Evolutionary conservation across 2,888 invertebrate species (phyloP).

Genomic region (Chromoteleia sp.): DNA sequence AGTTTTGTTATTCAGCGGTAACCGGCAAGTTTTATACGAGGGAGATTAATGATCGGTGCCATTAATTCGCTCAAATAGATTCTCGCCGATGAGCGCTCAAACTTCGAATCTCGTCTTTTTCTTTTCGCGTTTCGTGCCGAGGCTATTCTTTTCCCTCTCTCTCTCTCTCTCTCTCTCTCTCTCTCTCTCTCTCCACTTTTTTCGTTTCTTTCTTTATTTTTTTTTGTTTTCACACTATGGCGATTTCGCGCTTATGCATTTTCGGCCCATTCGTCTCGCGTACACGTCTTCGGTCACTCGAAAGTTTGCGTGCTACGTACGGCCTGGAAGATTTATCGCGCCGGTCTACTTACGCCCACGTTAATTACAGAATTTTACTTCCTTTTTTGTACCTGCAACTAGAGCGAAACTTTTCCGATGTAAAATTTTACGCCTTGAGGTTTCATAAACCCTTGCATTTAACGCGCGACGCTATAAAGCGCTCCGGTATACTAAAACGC

Average conservation of each 20-base stretch:
- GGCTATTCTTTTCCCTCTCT: too few relatives aligned
- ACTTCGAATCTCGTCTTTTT: too few relatives aligned
- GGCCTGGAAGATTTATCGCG: slow-evolving; percentile 60
- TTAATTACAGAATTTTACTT: slow-evolving; percentile 60
- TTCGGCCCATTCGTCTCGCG: slow-evolving; percentile 18
- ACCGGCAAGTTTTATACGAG: slow-evolving; percentile 24
- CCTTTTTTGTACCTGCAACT: slow-evolving; percentile 58
- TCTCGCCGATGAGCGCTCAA: background rate
- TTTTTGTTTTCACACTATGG: too few relatives aligned
- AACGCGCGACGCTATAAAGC: slow-evolving; percentile 37
- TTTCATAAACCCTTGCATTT: slow-evolving; percentile 56
- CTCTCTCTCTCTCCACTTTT: background rate
- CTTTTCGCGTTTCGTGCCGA: too few relatives aligned
- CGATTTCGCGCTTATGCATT: slow-evolving; percentile 42
- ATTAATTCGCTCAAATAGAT: slow-evolving; percentile 19
- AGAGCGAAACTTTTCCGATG: slow-evolving; percentile 64
- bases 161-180: too few relatives aligned
- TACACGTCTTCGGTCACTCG: slow-evolving; percentile 44
- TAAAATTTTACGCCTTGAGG: slow-evolving; percentile 52
- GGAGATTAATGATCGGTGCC: slow-evolving; percentile 34
- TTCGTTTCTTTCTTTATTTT: background rate
- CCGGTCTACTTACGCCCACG: slow-evolving; percentile 62
- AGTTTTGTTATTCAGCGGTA: slow-evolving; percentile 21
- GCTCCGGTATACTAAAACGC: slow-evolving; percentile 10
- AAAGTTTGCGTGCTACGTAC: slow-evolving; percentile 50